These are phyloP conservation scores for Metopolophium dirhodum DNA, from an alignment of 1,140 invertebrate species.

Conservation along the genomic window DNA sequence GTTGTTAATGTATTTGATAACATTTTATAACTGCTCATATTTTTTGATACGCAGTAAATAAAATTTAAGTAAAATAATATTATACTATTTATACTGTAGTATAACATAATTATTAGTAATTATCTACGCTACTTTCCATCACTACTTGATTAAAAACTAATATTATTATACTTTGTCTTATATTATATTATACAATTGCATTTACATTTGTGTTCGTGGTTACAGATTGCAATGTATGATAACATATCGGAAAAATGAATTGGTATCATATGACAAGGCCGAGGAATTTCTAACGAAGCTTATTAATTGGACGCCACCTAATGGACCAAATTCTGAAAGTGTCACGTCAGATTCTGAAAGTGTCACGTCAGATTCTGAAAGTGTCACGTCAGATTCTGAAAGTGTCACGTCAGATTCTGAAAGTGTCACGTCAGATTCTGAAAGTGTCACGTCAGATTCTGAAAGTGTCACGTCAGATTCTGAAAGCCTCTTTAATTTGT, in stretches of 20 bases:
- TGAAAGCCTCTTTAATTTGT: not conserved
- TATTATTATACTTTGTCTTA: not conserved
- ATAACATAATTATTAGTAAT: not conserved
- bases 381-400: conserved; percentile 70
- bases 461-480: too few relatives aligned
- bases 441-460: too few relatives aligned
- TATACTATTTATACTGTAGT: not conserved
- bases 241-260: conserved; percentile 15
- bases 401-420: too few relatives aligned
- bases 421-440: too few relatives aligned
- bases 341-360: too few relatives aligned
- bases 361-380: conserved; percentile 64
- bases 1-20: conserved; percentile 32
- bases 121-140: too few relatives aligned
- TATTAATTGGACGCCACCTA: conserved; percentile 18
- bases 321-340: conserved; percentile 62
- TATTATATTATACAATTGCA: not conserved
- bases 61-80: not conserved
- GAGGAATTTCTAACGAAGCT: conserved; percentile 57
- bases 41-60: not conserved
- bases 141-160: not conserved
- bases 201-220: conserved; percentile 5
- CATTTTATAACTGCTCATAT: not conserved
- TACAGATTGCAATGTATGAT: conserved; percentile 22
- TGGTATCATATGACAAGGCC: not conserved